phyloP scores from a whole-genome alignment of 1,140 invertebrate genomes.

The Anastatus disparis region DNA sequence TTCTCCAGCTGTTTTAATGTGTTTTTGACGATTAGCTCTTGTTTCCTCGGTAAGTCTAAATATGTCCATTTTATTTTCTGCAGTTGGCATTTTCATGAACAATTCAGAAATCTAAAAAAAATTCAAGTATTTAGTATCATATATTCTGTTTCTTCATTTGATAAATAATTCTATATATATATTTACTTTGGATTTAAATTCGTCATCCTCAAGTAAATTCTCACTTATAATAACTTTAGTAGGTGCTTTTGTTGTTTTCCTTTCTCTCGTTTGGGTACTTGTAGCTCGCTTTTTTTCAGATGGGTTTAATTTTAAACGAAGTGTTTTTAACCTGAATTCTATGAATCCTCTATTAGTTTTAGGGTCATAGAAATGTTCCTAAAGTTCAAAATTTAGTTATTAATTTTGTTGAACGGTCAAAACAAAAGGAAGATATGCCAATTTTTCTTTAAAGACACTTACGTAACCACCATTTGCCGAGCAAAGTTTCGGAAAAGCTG shows the following conservation, averaged over 20 bases:
- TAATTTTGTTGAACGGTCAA: too few relatives aligned
- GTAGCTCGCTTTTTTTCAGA: conserved; percentile 21
- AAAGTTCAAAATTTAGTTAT: background rate
- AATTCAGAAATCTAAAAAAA: conserved; percentile 16
- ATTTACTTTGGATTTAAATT: conserved; percentile 28
- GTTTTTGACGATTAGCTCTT: conserved; percentile 25
- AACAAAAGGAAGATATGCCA: too few relatives aligned
- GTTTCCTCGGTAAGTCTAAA: conserved; percentile 33
- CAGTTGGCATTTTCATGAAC: background rate
- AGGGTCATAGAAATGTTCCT: conserved; percentile 38
- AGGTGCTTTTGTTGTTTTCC: background rate
- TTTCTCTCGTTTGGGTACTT: conserved; percentile 6
- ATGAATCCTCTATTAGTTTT: conserved; percentile 36
- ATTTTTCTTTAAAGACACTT: conserved; percentile 1
- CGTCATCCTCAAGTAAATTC: background rate
- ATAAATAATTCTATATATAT: background rate
- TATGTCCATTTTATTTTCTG: conserved; percentile 31
- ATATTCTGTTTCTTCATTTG: too few relatives aligned
- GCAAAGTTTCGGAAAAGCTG: conserved; percentile 29
- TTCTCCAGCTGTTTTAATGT: conserved; percentile 12
- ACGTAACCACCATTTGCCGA: conserved; percentile 30
- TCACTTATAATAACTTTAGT: conserved; percentile 16
- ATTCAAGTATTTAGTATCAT: too few relatives aligned
- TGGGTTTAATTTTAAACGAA: conserved; percentile 15
- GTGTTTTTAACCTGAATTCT: conserved; percentile 35